Base-by-base conservation (phyloP, 1,140 invertebrate species). In the Dinoponera quadriceps region DNA sequence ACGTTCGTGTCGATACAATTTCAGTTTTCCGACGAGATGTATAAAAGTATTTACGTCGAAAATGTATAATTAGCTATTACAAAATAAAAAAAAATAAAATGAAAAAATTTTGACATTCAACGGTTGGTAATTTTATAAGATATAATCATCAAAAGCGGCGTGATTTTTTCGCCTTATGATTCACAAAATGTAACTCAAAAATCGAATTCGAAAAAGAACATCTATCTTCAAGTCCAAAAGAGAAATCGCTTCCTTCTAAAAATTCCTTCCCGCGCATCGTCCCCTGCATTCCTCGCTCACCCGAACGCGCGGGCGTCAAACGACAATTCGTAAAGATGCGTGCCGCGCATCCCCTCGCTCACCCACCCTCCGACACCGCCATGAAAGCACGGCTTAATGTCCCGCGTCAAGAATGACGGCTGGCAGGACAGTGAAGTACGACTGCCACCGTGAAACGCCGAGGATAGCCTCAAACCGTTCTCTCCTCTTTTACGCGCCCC, bases 391-490 rank as follows among this genome's bases (percentile, higher is more conserved):
- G 25, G 49, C 33, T 74, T 73, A 82, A 82, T 72, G 80, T 82
- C 44, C 55, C 71, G 55, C 49, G 49, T 63, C 71, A 74, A 82
- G 71, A 82, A 82, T 80, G 75, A 80, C 65, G 75, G 65, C 33
- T 78, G 51, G 75, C 75, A 71, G 75, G 29, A 33, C 60, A 33
- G 65, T 80, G 65, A 80, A 71, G 75, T 69, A 80, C 75, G 75
- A 71, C 29, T 69, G 51, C 51, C 65, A 55, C 51, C 65, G 48
- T 57, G 51, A 18, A 78, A 78, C 51, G 55, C 27, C 44, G 55
- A 62, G 44, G 66, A 81, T 29, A 66, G 25, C 63, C 65, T 82
- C 71, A 38, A 82, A 16, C 9, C 77, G 66, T 60, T 81, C 38
- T 38, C 25, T 59, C 16, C 55, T 49, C 68, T 54, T 38, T 54